phyloP scores from a whole-genome alignment of 1,140 invertebrate species.

The Pygmarrhopalites habei region DNA sequence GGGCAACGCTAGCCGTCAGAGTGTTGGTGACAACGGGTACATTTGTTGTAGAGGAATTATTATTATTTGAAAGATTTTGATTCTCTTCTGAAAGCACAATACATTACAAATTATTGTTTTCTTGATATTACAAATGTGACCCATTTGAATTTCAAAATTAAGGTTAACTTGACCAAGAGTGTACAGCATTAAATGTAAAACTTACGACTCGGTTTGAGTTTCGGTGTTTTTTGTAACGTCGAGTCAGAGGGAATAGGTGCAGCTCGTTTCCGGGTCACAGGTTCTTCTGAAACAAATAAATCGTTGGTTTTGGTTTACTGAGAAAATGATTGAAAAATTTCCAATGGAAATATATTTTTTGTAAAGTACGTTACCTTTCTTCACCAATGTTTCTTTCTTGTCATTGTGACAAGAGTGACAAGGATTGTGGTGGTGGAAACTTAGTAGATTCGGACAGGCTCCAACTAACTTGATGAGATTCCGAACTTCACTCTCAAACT shows the following conservation, averaged over 20 bases:
- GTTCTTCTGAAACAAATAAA: constrained; percentile 15
- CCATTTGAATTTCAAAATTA: no score
- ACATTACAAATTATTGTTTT: no score
- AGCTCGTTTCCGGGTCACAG: neutral
- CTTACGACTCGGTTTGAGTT: neutral
- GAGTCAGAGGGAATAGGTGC: neutral
- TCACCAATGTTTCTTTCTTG: neutral
- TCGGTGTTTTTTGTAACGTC: constrained; percentile 2
- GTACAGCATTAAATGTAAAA: neutral
- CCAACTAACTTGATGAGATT: neutral
- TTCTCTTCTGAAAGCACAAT: no score
- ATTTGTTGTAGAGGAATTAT: neutral
- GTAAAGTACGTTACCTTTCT: neutral
- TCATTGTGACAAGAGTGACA: no score
- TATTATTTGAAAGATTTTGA: neutral
- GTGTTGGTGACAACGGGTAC: no score
- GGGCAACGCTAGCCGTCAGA: no score
- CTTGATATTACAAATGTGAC: no score
- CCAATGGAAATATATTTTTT: neutral
- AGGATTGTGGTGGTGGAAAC: no score
- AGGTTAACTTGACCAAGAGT: no score
- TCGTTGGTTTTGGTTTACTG: constrained; percentile 24
- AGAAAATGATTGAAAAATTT: neutral
- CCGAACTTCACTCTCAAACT: neutral
- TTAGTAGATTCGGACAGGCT: constrained; percentile 5